Conservation (phyloP, 2,888 invertebrate species). For the Aspidapion aeneum region DNA sequence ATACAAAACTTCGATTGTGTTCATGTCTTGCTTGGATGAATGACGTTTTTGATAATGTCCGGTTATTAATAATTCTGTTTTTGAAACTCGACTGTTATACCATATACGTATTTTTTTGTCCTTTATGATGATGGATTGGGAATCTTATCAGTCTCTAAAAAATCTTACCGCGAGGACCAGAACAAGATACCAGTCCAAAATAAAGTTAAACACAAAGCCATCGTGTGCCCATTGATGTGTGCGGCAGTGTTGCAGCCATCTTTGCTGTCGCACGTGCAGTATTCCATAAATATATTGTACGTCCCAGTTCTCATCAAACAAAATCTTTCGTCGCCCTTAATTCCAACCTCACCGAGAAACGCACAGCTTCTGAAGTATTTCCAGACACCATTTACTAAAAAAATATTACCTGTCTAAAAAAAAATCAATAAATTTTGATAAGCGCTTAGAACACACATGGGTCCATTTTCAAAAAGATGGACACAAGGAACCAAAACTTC, state of each 20-base stretch:
- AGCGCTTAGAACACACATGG: too few species aligned
- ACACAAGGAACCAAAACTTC: too few species aligned
- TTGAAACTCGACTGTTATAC: too few species aligned
- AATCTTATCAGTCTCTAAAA: too few species aligned
- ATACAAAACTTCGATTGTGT: too few species aligned
- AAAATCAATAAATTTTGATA: not conserved
- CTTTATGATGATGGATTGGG: too few species aligned
- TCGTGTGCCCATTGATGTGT: conserved; percentile 21
- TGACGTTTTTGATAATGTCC: too few species aligned
- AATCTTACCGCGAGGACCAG: conserved; percentile 18
- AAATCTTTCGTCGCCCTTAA: conserved; percentile 85
- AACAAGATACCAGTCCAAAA: conserved; percentile 13
- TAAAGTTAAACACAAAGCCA: conserved; percentile 19
- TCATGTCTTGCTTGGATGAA: too few species aligned
- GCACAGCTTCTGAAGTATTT: conserved; percentile 86
- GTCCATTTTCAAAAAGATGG: too few species aligned
- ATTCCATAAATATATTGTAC: conserved; percentile 91
- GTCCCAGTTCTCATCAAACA: conserved; percentile 89
- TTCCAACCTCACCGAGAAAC: conserved; percentile 86
- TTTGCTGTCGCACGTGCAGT: conserved; percentile 89
- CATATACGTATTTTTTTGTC: too few species aligned
- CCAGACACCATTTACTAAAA: conserved; percentile 82
- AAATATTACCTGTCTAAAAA: not conserved
- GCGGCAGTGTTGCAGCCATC: conserved; percentile 76
- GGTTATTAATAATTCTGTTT: too few species aligned